Evolutionary conservation across 2,797 vertebrate genomes (phyloP).

Genomic region (Pampus argenteus): DNA sequence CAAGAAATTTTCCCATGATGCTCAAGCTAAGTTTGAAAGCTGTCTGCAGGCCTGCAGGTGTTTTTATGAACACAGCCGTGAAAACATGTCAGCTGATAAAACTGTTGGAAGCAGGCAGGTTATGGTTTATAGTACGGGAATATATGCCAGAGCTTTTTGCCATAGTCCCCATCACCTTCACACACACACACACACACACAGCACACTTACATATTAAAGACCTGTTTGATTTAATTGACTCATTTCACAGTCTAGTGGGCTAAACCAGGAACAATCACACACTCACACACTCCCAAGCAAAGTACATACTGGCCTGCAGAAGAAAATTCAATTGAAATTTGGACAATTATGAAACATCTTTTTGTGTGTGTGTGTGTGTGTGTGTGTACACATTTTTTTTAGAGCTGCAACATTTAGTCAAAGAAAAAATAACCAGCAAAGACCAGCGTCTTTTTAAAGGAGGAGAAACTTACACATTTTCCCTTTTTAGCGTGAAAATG

Average conservation of each 20-base stretch:
- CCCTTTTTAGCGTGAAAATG: no score
- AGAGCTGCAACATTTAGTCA: no score
- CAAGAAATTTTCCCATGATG: no score
- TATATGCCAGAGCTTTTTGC: constrained; percentile 14
- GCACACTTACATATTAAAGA: constrained; percentile 75
- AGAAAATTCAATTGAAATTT: constrained; percentile 26
- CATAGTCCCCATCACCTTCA: no score
- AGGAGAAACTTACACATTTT: no score
- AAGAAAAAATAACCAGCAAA: no score
- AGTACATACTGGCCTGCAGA: background rate
- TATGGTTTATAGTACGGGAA: constrained; percentile 6
- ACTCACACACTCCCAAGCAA: constrained; percentile 22
- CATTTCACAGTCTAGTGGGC: constrained; percentile 81
- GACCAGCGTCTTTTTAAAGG: no score
- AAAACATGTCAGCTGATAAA: background rate
- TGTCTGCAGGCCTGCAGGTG: no score
- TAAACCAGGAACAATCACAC: constrained; percentile 41
- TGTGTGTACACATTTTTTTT: background rate
- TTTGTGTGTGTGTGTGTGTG: constrained; percentile 1
- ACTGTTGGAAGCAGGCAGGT: constrained; percentile 1
- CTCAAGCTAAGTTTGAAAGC: no score
- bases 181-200: no score
- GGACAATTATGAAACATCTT: constrained; percentile 13
- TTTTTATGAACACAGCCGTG: background rate
- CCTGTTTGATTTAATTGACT: constrained; percentile 79